Evolutionary conservation across 2,888 invertebrate genomes (phyloP).

Genomic region (Parasteatoda lunata): DNA sequence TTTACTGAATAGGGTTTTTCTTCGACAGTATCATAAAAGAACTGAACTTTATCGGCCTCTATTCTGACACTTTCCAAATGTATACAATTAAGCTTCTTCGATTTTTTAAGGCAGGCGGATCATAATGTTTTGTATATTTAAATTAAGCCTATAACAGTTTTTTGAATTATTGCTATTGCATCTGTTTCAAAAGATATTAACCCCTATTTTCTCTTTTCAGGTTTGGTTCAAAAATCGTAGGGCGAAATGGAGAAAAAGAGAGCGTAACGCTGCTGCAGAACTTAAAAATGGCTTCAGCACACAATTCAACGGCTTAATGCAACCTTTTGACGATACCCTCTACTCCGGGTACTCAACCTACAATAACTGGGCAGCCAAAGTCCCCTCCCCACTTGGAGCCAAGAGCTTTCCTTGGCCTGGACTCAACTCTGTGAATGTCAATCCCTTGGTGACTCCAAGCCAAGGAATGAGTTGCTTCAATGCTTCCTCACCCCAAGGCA

Average conservation of each 20-base stretch:
- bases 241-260: constrained; percentile 97
- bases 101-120: too few relatives aligned
- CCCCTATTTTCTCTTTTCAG: constrained; percentile 76
- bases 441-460: constrained; percentile 81
- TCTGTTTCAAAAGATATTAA: neutral
- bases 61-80: too few relatives aligned
- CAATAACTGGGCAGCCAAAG: constrained; percentile 92
- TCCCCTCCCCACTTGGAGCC: constrained; percentile 85
- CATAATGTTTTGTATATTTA: too few relatives aligned
- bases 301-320: constrained; percentile 85
- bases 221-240: constrained; percentile 99
- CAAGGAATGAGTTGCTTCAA: constrained; percentile 82
- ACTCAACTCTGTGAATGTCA: constrained; percentile 77
- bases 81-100: too few relatives aligned
- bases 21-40: too few relatives aligned
- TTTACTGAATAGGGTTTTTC: too few relatives aligned
- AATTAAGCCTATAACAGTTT: too few relatives aligned
- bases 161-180: neutral
- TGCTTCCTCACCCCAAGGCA: constrained; percentile 74
- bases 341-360: constrained; percentile 87
- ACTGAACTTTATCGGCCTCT: too few relatives aligned
- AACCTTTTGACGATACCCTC: constrained; percentile 80
- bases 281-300: constrained; percentile 80
- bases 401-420: constrained; percentile 83
- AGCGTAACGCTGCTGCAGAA: constrained; percentile 86